A percentile compares a stretch with the other conserved stretches of the same genome.
Conservation (phyloP, 1,140 invertebrate species). For the Pseudomyrmex pallidus region DNA sequence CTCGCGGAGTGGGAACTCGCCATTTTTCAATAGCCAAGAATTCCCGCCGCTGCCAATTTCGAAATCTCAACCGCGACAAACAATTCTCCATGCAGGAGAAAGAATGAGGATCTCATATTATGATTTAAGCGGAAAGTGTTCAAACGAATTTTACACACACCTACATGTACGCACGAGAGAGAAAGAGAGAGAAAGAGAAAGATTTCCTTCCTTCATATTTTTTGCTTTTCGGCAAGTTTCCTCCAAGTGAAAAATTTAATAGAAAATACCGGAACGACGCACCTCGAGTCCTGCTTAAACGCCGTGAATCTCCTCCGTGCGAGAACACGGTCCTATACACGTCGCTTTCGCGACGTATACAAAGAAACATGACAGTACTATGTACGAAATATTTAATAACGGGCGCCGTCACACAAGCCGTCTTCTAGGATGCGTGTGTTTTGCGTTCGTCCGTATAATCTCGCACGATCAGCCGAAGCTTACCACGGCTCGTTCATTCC, state of each 20-base stretch:
- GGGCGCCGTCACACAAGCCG: background rate
- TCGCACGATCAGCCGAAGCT: conserved; percentile 30
- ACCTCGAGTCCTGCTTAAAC: background rate
- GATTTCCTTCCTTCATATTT: background rate
- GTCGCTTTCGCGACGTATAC: background rate
- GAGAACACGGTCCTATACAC: background rate
- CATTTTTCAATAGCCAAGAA: conserved; percentile 53
- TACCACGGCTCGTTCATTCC: conserved; percentile 46
- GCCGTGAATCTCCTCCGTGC: background rate
- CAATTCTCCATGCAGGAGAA: background rate
- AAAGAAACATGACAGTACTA: conserved; percentile 17
- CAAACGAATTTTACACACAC: background rate
- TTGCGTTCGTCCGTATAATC: conserved; percentile 14
- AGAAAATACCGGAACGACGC: background rate
- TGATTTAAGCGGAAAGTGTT: background rate
- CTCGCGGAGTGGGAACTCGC: conserved; percentile 31
- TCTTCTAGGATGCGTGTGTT: background rate
- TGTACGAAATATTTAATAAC: conserved; percentile 45
- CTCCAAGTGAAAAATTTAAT: background rate
- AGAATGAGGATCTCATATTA: background rate
- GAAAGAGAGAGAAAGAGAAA: background rate
- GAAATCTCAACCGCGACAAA: conserved; percentile 52
- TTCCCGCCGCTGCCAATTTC: conserved; percentile 13
- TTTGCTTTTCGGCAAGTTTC: background rate
- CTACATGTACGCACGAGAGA: background rate